Conservation (phyloP, 2,113 vertebrate genomes). For the Garra rufa region DNA sequence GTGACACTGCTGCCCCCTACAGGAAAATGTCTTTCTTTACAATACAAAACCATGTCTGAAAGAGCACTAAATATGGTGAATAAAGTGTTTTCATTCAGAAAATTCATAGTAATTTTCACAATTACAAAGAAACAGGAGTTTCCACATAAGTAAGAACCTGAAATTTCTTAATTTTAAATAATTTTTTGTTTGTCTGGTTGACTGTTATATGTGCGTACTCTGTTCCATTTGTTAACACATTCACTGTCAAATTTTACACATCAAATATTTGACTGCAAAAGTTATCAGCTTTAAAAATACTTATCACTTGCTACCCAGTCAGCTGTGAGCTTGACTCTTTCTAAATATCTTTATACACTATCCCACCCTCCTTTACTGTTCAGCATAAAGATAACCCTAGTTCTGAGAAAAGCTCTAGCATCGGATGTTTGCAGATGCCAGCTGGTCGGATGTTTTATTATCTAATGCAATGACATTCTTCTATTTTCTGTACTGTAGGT, state of each 20-base stretch:
- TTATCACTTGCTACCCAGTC: background rate
- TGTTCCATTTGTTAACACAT: background rate
- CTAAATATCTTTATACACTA: too few species aligned
- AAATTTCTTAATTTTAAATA: too few species aligned
- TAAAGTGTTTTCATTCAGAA: background rate
- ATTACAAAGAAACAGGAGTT: background rate
- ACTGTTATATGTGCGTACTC: background rate
- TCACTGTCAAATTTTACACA: background rate
- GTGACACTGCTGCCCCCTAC: background rate
- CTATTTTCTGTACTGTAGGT: background rate
- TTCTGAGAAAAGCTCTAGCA: background rate
- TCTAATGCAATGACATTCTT: background rate
- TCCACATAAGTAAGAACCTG: too few species aligned
- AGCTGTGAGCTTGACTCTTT: background rate
- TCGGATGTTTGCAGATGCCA: background rate
- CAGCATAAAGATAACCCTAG: background rate
- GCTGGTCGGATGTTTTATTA: background rate
- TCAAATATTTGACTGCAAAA: background rate
- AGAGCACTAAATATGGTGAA: too few species aligned
- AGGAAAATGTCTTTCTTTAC: background rate
- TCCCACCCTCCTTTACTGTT: background rate
- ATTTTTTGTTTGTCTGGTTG: background rate
- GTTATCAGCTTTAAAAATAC: background rate
- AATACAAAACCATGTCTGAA: background rate
- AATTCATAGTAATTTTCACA: background rate